These are phyloP conservation scores for Laticauda colubrina DNA, from an alignment of 2,113 vertebrate species.

Conservation along the genomic window DNA sequence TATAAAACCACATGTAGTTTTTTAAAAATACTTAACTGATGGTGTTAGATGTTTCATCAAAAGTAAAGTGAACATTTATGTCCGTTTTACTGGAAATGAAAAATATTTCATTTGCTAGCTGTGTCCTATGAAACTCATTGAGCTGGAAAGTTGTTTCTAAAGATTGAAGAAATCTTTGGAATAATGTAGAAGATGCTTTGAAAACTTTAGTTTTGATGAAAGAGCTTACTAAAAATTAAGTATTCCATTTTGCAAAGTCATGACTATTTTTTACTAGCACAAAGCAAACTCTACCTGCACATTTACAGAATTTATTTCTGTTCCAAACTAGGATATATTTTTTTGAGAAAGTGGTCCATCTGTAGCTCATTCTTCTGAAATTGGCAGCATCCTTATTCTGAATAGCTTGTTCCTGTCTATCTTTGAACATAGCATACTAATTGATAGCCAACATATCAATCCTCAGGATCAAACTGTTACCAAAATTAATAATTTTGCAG, in stretches of 20 bases:
- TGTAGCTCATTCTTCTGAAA: neutral
- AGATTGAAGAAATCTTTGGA: neutral
- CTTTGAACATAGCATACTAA: neutral
- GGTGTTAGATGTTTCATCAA: neutral
- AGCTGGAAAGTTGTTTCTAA: neutral
- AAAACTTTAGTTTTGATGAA: neutral
- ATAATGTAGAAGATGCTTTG: neutral
- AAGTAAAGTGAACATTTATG: neutral
- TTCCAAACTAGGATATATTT: neutral
- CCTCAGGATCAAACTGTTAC: neutral
- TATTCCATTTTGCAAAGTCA: neutral
- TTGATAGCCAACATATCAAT: neutral
- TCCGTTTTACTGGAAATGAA: neutral
- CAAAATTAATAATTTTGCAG: neutral
- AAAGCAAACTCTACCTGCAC: neutral
- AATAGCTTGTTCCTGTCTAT: neutral
- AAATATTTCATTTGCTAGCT: neutral
- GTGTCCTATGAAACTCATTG: neutral
- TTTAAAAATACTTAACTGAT: neutral
- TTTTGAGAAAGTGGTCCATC: neutral
- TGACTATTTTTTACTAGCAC: neutral
- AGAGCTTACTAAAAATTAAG: neutral
- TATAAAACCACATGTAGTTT: neutral
- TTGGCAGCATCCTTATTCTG: neutral
- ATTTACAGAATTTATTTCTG: neutral